Evolutionary conservation across 2,113 vertebrate species (phyloP), one percentile per base, ranked within the genome.

Genomic region (Nannobrachium achirus): DNA sequence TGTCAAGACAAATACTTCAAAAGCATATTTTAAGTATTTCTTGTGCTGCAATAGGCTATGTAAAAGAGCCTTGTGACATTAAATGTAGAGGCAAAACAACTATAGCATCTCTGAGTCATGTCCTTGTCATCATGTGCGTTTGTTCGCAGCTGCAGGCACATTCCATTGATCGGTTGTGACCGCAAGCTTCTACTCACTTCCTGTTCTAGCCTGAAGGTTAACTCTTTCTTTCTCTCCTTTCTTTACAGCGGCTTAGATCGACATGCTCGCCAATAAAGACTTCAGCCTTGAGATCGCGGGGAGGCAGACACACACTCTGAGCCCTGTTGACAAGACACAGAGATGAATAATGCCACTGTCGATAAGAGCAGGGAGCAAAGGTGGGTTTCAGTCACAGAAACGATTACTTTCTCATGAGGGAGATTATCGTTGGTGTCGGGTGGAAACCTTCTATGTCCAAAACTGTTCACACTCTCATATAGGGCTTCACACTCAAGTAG

Each of bases 291-390:
- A 41, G 58, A 49, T 72, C 71, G n/a, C 65, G 3, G 50, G 57
- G 62, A 5, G 60, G 50, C 65, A 72, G 48, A 63, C 18, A 61
- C 18, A 3, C 18, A 42, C 42, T 48, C 38, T 14, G 40, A 70
- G 63, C 71, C n/a, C 65, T 56, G n/a, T 75, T 51, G 66, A 71
- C 74, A 25, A 48, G 49, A 33, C 42, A 42, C 7, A 84, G 79
- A 81, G 45, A 85, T 89, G 89, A 48, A n/a, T 78, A 48, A n/a
- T 78, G 63, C 60, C 39, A 57, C 56, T 77, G 69, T 63, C 81
- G 63, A 87, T 81, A 66, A 69, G 16, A 66, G 42, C 64, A 50
- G 56, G 73, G 68, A 77, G 57, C 80, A 86, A 80, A 87, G 78
- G 89, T 88, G 64, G 86, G 63, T 33, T 5, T 10, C 14, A 13